Percentiles rank a stretch among this genome's conserved stretches.
Evolutionary conservation across 2,113 vertebrate species (phyloP).

Genomic region (Eurypyga helias): DNA sequence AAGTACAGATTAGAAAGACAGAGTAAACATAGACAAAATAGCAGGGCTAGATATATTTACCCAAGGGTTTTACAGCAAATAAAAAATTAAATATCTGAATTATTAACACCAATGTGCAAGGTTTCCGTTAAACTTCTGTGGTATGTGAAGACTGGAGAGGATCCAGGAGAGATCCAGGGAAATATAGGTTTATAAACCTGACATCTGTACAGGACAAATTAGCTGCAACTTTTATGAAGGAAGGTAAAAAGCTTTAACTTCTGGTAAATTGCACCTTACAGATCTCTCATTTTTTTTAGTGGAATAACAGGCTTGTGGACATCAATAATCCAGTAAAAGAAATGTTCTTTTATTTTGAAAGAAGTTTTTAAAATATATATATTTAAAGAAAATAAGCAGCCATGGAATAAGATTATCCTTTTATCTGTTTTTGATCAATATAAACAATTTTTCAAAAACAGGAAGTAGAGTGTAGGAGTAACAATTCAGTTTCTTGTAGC

Average conservation of each 20-base stretch:
- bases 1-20: not conserved
- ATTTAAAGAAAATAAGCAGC: not conserved
- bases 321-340: not conserved
- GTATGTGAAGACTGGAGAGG: not conserved
- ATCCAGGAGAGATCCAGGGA: slow-evolving; percentile 28
- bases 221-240: not conserved
- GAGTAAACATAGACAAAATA: not conserved
- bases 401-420: not conserved
- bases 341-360: not conserved
- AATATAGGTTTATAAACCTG: not conserved
- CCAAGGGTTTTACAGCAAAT: not conserved
- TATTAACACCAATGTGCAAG: slow-evolving; percentile 31
- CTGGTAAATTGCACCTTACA: not conserved
- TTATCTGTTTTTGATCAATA: not conserved
- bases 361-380: not conserved
- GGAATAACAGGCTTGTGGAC: not conserved
- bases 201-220: not conserved
- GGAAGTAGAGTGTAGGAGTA: not conserved
- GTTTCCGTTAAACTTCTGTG: not conserved
- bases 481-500: not conserved
- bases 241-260: not conserved
- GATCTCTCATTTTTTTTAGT: not conserved
- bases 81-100: slow-evolving; percentile 34
- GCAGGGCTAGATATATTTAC: not conserved
- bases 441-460: not conserved